Conservation (phyloP, 2,888 invertebrate genomes). For the Ferdinandea cuprea region DNA sequence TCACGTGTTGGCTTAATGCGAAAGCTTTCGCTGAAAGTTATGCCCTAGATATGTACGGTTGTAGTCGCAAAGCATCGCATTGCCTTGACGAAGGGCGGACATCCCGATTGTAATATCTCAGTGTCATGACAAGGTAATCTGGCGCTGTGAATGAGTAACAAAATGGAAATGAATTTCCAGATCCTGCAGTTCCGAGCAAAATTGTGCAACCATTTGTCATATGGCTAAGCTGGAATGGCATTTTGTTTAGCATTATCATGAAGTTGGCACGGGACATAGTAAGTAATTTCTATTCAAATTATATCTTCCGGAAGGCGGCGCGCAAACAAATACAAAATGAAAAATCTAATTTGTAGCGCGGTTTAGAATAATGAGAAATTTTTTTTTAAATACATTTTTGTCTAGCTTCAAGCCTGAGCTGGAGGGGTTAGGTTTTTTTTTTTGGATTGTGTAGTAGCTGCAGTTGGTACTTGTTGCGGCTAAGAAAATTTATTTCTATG, state of each 20-base stretch:
- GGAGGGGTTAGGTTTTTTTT: too few species aligned
- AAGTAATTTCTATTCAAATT: slow-evolving; percentile 2
- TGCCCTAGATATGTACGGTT: background rate
- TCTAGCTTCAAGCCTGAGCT: too few species aligned
- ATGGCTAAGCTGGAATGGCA: slow-evolving; percentile 32
- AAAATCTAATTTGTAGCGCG: background rate
- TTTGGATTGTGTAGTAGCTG: too few species aligned
- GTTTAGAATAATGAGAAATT: background rate
- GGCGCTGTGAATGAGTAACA: slow-evolving; percentile 29
- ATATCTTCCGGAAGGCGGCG: background rate
- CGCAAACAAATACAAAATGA: background rate
- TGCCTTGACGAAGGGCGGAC: slow-evolving; percentile 16
- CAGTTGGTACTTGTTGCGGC: too few species aligned
- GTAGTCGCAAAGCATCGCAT: background rate
- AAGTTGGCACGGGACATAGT: slow-evolving; percentile 14
- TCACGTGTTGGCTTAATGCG: slow-evolving; percentile 27
- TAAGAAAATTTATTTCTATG: too few species aligned
- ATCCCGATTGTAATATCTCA: slow-evolving; percentile 20
- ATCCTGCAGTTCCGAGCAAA: slow-evolving; percentile 39
- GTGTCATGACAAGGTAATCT: slow-evolving; percentile 44
- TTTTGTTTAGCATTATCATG: slow-evolving; percentile 46
- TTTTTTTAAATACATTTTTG: background rate
- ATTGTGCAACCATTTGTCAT: slow-evolving; percentile 61
- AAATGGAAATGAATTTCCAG: slow-evolving; percentile 15
- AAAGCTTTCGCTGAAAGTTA: slow-evolving; percentile 6